A percentile compares a stretch with the other conserved stretches of the same genome.
Conservation (phyloP, 2,797 vertebrate genomes). For the Oophaga sylvatica region DNA sequence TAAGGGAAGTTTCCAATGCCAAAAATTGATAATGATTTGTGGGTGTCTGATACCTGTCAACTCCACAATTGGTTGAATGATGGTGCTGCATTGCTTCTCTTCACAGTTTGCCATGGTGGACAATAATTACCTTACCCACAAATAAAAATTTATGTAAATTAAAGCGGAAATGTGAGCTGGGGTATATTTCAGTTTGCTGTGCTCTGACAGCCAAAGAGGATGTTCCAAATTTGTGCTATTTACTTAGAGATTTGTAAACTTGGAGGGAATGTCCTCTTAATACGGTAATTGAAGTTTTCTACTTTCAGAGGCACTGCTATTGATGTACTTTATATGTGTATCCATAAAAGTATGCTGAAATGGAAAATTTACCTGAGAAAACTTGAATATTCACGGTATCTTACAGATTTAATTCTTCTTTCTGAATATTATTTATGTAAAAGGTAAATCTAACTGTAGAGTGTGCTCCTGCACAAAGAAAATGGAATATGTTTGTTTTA, state of each 20-base stretch:
- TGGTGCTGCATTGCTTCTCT: too few relatives aligned
- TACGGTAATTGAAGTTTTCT: neutral
- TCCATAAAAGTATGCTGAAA: neutral
- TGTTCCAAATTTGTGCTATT: too few relatives aligned
- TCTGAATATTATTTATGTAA: neutral
- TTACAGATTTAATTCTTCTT: neutral
- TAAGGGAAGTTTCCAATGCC: too few relatives aligned
- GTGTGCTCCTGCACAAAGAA: slow-evolving; percentile 28
- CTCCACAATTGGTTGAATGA: too few relatives aligned
- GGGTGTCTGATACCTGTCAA: too few relatives aligned
- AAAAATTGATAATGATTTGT: too few relatives aligned
- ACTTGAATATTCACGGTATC: neutral
- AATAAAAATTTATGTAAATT: too few relatives aligned
- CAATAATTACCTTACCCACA: too few relatives aligned
- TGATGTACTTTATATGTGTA: neutral
- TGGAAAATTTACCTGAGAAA: neutral
- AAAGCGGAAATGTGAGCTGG: too few relatives aligned
- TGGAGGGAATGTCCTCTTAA: neutral
- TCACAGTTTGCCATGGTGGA: too few relatives aligned
- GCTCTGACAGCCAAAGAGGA: too few relatives aligned
- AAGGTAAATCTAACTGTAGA: slow-evolving; percentile 28
- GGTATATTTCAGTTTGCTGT: too few relatives aligned
- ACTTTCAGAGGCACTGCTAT: neutral
- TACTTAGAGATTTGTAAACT: neutral
- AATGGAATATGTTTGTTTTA: slow-evolving; percentile 29